Evolutionary conservation across 2,113 vertebrate genomes (phyloP), one percentile per base, ranked within the genome.

Genomic region (Eleginops maclovinus): DNA sequence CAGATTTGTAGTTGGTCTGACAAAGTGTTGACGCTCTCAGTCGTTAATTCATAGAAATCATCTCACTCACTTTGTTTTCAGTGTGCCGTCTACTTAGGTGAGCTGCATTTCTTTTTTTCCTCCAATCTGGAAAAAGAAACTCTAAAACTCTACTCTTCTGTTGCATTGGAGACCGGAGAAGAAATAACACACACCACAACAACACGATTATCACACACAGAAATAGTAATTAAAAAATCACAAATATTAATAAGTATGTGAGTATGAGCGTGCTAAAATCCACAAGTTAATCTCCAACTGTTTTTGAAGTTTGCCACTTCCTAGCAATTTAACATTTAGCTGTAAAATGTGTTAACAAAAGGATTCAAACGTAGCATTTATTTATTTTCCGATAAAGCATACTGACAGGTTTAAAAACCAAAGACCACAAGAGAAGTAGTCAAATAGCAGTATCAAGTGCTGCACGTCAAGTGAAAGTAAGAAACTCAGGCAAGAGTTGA

Each of bases 1-100:
- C 28, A 68, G 77, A 79, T 85, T 85, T 85, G 44, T 50, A 79
- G 56, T 72, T 31, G 84, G 77, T 75, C 84, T 87, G 75, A 88
- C 89, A 78, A 79, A 82, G 84, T 89, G 79, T 79, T 75, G 77
- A 83, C 83, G 14, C 49, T 55, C 22, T 73, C 50, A 10, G 26
- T 78, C 69, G 14, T 64, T 65, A 14, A 60, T 69, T 15, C 17
- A 5, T 12, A 36, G 63, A 79, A 56, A 69, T 54, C 69, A 2
- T 55, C 43, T 24, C 3, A 22, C 16, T 28, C 3, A 10, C 15
- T 19, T 24, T 66, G 53, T 58, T 75, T 81, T 75, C 5, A 16
- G 3, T 13, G 14, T 12, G 17, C 19, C 7, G 54, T 60, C 36
- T 24, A 13, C 68, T n/a, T 31, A 43, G 24, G 41, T 15, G 36